Base-by-base conservation (phyloP, 2,113 vertebrate species). In the Xiphophorus couchianus region DNA sequence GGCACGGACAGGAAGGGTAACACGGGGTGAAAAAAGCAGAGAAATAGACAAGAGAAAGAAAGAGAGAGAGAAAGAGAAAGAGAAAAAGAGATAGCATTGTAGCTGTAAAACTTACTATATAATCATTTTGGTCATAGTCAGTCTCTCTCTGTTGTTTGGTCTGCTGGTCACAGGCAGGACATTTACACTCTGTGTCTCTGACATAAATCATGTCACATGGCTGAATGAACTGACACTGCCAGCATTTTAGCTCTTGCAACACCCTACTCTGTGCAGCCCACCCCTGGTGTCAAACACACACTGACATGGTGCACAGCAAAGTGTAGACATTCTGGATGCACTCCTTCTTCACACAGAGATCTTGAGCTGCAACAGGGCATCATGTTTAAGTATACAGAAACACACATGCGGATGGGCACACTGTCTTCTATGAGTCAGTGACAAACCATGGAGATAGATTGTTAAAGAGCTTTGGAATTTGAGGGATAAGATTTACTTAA, bases 161-260 rank as follows among this genome's bases (percentile, higher is more conserved):
- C 88, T 82, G 85, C 88, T 90, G 84, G 86, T 90, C 89, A 86
- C 87, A 89, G 69, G 83, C 88, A 88, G 90, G 88, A 87, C 88
- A 89, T 92, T 94, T 91, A 90, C 84, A 83, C 88, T 82, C 71
- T 65, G 65, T 76, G 81, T 90, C 85, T 87, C 68, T 8, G 78
- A 91, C 91, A 93, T 94, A 93, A 94, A 93, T 94, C 92, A 92
- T 83, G 87, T 90, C 85, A 79, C 87, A 92, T 79, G 88, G 86
- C 78, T 84, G 85, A 89, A 83, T 68, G 86, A 82, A 78, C 85
- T 92, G 81, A 91, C 81, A 87, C 81, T 28, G 62, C 76, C 80
- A 88, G 79, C 83, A 82, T 86, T 89, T 91, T 74, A 69, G 44
- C 66, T 80, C 54, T 75, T 78, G 58, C 62, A 73, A 51, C 81